Percentiles rank a stretch among this genome's conserved stretches.
These are phyloP conservation scores for Lasioglossum lativentre DNA, from an alignment of 2,888 invertebrate genomes.

Conservation along the genomic window DNA sequence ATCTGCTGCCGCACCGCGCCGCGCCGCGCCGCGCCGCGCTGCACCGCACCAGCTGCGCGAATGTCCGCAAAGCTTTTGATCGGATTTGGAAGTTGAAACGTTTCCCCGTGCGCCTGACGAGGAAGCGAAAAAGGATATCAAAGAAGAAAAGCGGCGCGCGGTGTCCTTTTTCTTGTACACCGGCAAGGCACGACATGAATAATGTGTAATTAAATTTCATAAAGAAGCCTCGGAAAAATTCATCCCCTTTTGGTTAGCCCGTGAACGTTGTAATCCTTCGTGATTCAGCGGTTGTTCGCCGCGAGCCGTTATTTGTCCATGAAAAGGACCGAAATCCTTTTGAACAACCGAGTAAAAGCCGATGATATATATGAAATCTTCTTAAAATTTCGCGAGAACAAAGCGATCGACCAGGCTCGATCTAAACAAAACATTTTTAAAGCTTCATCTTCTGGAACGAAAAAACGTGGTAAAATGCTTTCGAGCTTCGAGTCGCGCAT, in stretches of 20 bases:
- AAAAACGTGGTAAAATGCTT: background rate
- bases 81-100: constrained; percentile 63
- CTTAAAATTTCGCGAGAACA: background rate
- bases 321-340: background rate
- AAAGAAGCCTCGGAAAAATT: constrained; percentile 24
- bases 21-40: no score
- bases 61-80: constrained; percentile 52
- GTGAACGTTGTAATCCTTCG: constrained; percentile 43
- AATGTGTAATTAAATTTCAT: constrained; percentile 65
- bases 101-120: background rate
- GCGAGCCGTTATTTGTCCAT: background rate
- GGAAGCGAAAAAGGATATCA: constrained; percentile 33
- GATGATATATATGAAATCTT: background rate
- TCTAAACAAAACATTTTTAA: background rate
- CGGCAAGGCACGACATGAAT: constrained; percentile 8
- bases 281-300: constrained; percentile 21
- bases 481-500: background rate
- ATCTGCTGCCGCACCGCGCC: constrained; percentile 30
- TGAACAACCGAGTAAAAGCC: background rate
- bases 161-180: constrained; percentile 23
- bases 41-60: constrained; percentile 40
- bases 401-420: background rate
- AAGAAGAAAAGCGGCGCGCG: constrained; percentile 15
- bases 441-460: background rate
- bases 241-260: constrained; percentile 13